A percentile compares a stretch with the other conserved stretches of the same genome.
Conservation (phyloP, 1,140 invertebrate species). For the Trachelipus rathkii region DNA sequence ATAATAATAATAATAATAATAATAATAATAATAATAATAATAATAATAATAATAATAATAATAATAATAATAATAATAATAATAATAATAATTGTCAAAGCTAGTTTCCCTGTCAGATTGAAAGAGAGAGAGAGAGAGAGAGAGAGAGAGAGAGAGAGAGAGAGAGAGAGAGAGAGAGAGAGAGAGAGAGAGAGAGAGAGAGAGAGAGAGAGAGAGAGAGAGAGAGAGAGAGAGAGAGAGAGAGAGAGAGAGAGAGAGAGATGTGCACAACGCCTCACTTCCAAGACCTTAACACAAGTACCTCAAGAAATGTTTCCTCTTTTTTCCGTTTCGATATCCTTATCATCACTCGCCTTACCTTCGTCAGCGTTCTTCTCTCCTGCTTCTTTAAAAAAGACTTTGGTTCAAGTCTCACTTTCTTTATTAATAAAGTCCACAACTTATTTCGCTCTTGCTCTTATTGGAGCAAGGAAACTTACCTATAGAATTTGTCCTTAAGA, state of each 20-base stretch:
- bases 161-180: slow-evolving; percentile 14
- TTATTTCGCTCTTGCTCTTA: no score
- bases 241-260: slow-evolving; percentile 18
- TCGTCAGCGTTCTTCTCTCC: no score
- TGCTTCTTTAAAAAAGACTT: no score
- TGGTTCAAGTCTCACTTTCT: no score
- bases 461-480: no score
- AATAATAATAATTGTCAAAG: neutral
- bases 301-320: no score
- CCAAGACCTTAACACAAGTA: no score
- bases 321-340: no score
- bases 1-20: neutral
- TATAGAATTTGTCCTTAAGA: no score
- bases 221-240: slow-evolving; percentile 14
- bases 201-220: slow-evolving; percentile 16
- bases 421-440: no score
- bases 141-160: slow-evolving; percentile 24
- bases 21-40: neutral
- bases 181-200: slow-evolving; percentile 24
- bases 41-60: neutral
- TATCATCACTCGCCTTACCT: no score
- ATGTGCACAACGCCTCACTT: neutral
- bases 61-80: neutral
- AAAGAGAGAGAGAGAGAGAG: slow-evolving; percentile 17
- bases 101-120: no score